Conservation (phyloP, 2,888 invertebrate species). For the Dyspetes luteomarginatus region DNA sequence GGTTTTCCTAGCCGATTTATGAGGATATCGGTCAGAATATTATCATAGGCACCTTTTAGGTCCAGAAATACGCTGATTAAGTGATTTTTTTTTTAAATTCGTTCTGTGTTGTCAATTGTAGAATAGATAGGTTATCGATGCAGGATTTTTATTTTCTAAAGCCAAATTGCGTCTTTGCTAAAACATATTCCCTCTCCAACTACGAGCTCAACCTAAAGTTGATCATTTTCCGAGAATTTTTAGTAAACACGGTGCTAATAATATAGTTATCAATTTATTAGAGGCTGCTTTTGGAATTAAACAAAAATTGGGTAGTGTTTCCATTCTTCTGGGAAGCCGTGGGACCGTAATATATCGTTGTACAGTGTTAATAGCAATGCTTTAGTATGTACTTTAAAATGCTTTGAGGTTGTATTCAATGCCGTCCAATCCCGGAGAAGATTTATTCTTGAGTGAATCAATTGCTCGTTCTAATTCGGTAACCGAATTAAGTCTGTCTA, state of each 20-base stretch:
- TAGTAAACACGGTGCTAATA: neutral
- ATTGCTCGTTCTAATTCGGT: slow-evolving; percentile 27
- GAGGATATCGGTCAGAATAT: slow-evolving; percentile 3
- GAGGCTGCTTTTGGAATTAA: slow-evolving; percentile 23
- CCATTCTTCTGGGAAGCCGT: slow-evolving; percentile 25
- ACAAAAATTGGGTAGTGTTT: slow-evolving; percentile 36
- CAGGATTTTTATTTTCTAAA: slow-evolving; percentile 57
- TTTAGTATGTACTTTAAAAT: neutral
- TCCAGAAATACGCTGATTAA: slow-evolving; percentile 4
- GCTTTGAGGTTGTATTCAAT: slow-evolving; percentile 34
- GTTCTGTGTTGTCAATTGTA: slow-evolving; percentile 30
- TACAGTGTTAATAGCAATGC: neutral
- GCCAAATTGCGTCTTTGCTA: slow-evolving; percentile 61
- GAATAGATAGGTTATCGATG: slow-evolving; percentile 48
- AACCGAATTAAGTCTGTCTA: slow-evolving; percentile 3
- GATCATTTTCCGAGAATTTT: slow-evolving; percentile 25
- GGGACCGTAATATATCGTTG: neutral
- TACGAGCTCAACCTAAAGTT: slow-evolving; percentile 59
- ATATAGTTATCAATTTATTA: neutral
- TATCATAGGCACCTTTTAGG: slow-evolving; percentile 8
- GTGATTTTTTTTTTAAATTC: slow-evolving; percentile 1
- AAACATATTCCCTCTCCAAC: slow-evolving; percentile 45
- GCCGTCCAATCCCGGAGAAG: slow-evolving; percentile 24
- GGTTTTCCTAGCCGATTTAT: neutral
- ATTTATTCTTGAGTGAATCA: neutral